A percentile compares a stretch with the other conserved stretches of the same genome.
These are phyloP conservation scores for Carcinoscorpius rotundicauda DNA, from an alignment of 1,140 invertebrate species.

Conservation along the genomic window DNA sequence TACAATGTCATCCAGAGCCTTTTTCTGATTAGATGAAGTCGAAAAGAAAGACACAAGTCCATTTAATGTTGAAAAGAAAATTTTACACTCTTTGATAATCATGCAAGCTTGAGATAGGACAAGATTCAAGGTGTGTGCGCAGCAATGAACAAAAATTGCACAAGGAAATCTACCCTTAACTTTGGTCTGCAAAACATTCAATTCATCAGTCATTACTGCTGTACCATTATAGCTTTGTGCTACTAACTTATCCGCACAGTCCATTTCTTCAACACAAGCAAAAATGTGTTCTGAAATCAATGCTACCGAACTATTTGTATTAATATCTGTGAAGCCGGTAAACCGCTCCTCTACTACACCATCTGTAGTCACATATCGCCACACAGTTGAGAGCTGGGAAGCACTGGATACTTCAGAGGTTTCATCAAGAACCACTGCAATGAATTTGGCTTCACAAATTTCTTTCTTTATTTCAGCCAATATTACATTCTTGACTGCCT, in stretches of 20 bases:
- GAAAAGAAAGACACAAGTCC: slow-evolving; percentile 15
- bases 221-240: slow-evolving; percentile 31
- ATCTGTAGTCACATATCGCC: slow-evolving; percentile 9
- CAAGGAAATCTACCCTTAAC: slow-evolving; percentile 26
- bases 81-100: slow-evolving; percentile 5
- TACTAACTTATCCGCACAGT: slow-evolving; percentile 28
- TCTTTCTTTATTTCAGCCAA: slow-evolving; percentile 7
- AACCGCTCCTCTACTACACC: slow-evolving; percentile 17
- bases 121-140: slow-evolving; percentile 30
- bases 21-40: slow-evolving; percentile 10
- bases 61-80: slow-evolving; percentile 14
- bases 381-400: slow-evolving; percentile 14
- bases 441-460: slow-evolving; percentile 11
- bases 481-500: slow-evolving; percentile 9
- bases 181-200: slow-evolving; percentile 26
- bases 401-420: slow-evolving; percentile 15
- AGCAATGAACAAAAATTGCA: slow-evolving; percentile 31
- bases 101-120: slow-evolving; percentile 25
- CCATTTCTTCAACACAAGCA: slow-evolving; percentile 9
- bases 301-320: slow-evolving; percentile 11
- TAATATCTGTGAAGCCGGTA: slow-evolving; percentile 14
- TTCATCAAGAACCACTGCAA: slow-evolving; percentile 17
- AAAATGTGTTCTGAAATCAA: slow-evolving; percentile 6
- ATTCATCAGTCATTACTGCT: slow-evolving; percentile 26
- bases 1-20: slow-evolving; percentile 9